Evolutionary conservation across 2,113 vertebrate genomes (phyloP).

Genomic region (Boulengeromyrus knoepffleri): DNA sequence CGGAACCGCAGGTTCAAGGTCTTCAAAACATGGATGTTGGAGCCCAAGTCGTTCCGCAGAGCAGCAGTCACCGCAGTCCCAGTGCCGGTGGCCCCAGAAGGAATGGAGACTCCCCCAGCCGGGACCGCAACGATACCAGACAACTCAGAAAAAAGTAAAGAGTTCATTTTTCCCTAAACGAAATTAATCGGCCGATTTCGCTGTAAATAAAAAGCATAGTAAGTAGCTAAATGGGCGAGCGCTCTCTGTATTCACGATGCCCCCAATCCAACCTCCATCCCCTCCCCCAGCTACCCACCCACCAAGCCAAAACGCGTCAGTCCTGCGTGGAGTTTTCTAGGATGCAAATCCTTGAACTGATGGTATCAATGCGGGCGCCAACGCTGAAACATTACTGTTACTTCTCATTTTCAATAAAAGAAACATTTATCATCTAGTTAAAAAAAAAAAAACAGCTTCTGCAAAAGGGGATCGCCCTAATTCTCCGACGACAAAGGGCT

Average conservation of each 20-base stretch:
- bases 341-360: constrained; percentile 18
- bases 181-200: background rate
- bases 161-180: constrained; percentile 49
- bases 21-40: constrained; percentile 78
- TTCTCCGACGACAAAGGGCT: background rate
- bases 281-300: background rate
- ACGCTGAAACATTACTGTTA: constrained; percentile 26
- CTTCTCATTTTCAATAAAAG: background rate
- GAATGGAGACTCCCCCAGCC: background rate
- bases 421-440: background rate
- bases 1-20: constrained; percentile 78
- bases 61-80: constrained; percentile 41
- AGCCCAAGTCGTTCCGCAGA: constrained; percentile 71
- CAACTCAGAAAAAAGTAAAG: constrained; percentile 54
- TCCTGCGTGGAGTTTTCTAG: constrained; percentile 13
- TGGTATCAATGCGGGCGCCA: constrained; percentile 41
- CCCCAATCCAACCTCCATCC: background rate
- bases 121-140: constrained; percentile 25
- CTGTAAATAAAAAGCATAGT: background rate
- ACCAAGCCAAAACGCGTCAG: background rate
- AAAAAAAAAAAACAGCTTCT: background rate
- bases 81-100: background rate
- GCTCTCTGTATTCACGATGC: background rate
- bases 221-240: background rate
- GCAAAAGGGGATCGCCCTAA: background rate